phyloP scores from a whole-genome alignment of 2,113 vertebrate genomes.

The Agelaius phoeniceus region DNA sequence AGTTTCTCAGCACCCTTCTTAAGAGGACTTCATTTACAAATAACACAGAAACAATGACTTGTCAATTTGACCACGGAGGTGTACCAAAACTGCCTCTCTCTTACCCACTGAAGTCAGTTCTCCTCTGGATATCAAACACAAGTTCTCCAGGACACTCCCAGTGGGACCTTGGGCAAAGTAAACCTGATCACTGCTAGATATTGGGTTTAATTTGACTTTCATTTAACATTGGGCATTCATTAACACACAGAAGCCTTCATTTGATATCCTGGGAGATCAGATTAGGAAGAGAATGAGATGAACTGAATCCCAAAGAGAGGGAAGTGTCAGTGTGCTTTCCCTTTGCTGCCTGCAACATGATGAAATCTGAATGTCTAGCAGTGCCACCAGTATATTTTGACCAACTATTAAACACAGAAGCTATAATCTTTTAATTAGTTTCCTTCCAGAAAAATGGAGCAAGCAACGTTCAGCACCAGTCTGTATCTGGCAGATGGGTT shows the following conservation, averaged over 20 bases:
- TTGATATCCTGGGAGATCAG: neutral
- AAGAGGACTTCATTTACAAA: neutral
- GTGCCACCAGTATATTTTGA: neutral
- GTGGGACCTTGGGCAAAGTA: neutral
- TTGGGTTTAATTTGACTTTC: neutral
- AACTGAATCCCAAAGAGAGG: neutral
- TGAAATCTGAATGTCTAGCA: constrained; percentile 1
- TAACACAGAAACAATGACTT: neutral
- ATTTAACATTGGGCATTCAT: neutral
- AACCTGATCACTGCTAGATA: neutral
- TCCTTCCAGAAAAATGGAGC: constrained; percentile 56
- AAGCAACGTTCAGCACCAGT: constrained; percentile 58
- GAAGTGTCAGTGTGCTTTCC: neutral
- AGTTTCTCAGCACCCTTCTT: neutral
- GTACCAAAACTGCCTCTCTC: neutral
- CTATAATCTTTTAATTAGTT: constrained; percentile 32
- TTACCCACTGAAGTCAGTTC: neutral
- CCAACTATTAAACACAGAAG: neutral
- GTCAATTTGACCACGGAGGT: neutral
- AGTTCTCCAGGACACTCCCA: neutral
- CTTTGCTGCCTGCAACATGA: neutral
- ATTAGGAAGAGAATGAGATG: neutral
- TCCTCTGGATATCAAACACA: neutral
- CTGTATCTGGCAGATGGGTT: constrained; percentile 63
- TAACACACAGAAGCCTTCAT: neutral